Evolutionary conservation across 2,797 vertebrate genomes (phyloP), one percentile per base, ranked within the genome.

Genomic region (Bufotes viridis): DNA sequence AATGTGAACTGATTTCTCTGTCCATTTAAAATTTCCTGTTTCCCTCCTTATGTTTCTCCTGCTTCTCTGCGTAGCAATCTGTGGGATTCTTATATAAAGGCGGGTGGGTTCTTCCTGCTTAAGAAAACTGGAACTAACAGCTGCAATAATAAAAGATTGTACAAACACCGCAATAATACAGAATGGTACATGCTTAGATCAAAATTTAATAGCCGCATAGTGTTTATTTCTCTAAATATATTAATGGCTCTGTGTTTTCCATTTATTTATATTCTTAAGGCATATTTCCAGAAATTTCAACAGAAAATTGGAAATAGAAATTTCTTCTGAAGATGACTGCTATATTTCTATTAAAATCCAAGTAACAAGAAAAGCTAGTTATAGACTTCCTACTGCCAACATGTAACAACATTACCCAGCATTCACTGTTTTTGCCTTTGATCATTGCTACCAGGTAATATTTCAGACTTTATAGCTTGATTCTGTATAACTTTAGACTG

Each of bases 21-120:
- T 90, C 80, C 75, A 24, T 22, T 29, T 49, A 24, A 55, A 12
- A 34, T 89, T 92, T 92, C 91, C 91, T 91, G 82, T 87, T 91
- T 84, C 84, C 81, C 65, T 22, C 80, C 34, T 58, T 15, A 58
- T 72, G 49, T 83, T 90, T 90, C 91, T 92, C 88, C 49, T 24
- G 57, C n/a, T 89, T 90, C 87, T 93, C 91, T 91, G 72, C 5
- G 63, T 91, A 63, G 29, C 67, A 88, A 88, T 90, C 90, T 83
- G 82, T 89, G 86, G 79, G 78, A 87, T 91, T 90, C 88, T 90
- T 85, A 63, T 82, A 89, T 88, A 84, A 80, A 82, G 78, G 7
- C 15, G 84, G 86, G 86, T 76, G 17, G 83, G 55, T 0, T 3
- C 13, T 91, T 93, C 91, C 91, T 92, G 70, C 84, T 72, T 65